These are phyloP conservation scores for Centropyge bicolor DNA, from an alignment of 2,797 vertebrate genomes.

Conservation along the genomic window DNA sequence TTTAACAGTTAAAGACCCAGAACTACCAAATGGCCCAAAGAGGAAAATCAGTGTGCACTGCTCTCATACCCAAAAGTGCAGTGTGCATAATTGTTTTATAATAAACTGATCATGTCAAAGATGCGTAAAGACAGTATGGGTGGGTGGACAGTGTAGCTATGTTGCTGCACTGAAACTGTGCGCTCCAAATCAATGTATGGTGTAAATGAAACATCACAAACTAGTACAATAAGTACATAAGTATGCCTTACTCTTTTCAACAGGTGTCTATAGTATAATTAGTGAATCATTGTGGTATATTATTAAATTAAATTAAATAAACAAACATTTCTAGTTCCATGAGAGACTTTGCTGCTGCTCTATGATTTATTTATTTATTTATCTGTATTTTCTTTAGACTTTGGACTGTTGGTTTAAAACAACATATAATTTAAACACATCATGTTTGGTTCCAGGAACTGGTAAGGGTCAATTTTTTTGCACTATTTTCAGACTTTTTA, in stretches of 20 bases:
- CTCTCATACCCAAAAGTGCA: conserved; percentile 49
- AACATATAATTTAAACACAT: neutral
- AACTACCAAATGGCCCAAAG: conserved; percentile 58
- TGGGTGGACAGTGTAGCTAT: neutral
- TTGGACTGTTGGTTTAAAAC: neutral
- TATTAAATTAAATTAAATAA: neutral
- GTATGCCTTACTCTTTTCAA: too few relatives aligned
- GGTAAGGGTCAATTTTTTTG: too few relatives aligned
- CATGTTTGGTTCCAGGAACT: neutral
- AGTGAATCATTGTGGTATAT: neutral
- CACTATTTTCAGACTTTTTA: neutral
- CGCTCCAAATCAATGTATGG: neutral
- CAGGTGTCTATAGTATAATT: neutral
- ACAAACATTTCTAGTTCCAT: neutral
- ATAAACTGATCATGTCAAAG: conserved; percentile 48
- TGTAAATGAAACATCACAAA: neutral
- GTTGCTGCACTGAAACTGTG: conserved; percentile 3
- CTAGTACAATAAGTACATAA: neutral
- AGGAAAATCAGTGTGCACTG: conserved; percentile 45
- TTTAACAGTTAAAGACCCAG: conserved; percentile 72
- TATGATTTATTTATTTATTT: neutral
- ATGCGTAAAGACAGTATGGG: conserved; percentile 12
- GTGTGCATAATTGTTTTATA: conserved; percentile 45
- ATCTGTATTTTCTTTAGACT: neutral
- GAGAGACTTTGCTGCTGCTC: neutral